Percentiles rank a stretch among this genome's conserved stretches.
phyloP scores from a whole-genome alignment of 2,113 vertebrate genomes.

The Gymnarchus niloticus region DNA sequence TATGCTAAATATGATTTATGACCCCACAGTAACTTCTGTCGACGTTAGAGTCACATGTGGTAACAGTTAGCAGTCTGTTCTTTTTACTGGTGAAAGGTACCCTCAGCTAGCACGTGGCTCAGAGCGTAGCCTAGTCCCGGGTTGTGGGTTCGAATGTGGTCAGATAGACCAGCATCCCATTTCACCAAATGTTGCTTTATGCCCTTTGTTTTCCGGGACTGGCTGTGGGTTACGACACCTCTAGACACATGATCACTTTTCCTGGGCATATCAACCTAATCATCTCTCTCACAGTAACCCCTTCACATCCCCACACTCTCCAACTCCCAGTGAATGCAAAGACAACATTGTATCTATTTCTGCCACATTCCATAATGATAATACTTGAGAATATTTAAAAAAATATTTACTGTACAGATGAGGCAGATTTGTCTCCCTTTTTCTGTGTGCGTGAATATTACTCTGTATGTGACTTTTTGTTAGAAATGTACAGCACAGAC shows the following conservation, averaged over 20 bases:
- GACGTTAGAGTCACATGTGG: not conserved
- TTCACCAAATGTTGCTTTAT: no score
- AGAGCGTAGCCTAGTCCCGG: no score
- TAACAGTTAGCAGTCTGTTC: not conserved
- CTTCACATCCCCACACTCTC: no score
- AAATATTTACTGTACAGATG: conserved; percentile 19
- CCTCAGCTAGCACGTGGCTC: no score
- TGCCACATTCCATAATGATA: no score
- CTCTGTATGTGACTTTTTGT: not conserved
- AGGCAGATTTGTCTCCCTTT: conserved; percentile 4
- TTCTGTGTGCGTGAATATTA: not conserved
- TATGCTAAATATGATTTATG: not conserved
- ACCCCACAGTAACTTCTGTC: not conserved
- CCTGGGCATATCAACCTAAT: not conserved
- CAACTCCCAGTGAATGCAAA: no score
- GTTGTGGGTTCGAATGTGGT: no score
- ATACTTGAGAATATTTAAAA: not conserved
- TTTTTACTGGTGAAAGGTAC: no score
- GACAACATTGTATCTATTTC: not conserved
- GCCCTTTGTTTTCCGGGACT: no score
- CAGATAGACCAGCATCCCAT: no score
- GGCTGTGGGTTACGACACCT: no score
- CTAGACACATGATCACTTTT: no score
- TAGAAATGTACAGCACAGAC: conserved; percentile 1
- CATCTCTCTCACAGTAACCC: not conserved